A percentile compares a stretch with the other conserved stretches of the same genome.
Conservation (phyloP, 2,113 vertebrate genomes). For the Sphaerodactylus townsendi region DNA sequence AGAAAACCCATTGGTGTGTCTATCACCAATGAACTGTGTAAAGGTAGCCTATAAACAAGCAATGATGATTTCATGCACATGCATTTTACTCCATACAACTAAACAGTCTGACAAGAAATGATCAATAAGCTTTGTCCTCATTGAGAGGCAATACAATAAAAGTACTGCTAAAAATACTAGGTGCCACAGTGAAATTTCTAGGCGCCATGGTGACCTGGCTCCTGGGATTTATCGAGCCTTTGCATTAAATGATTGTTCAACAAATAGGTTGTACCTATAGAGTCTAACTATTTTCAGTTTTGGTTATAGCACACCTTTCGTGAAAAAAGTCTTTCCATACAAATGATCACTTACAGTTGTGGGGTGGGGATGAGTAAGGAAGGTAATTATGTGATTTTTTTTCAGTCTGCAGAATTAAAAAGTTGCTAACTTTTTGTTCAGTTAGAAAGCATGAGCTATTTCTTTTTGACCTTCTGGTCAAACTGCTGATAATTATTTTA, state of each 20-base stretch:
- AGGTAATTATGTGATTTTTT: neutral
- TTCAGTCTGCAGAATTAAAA: neutral
- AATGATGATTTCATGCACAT: too few relatives aligned
- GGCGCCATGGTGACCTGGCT: too few relatives aligned
- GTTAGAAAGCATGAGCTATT: constrained; percentile 3
- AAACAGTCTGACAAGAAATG: too few relatives aligned
- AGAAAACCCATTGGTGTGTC: too few relatives aligned
- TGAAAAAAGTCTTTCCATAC: neutral
- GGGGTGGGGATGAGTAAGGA: neutral
- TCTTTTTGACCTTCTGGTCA: constrained; percentile 29
- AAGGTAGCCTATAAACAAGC: too few relatives aligned
- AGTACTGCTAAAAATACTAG: too few relatives aligned
- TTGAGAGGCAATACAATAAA: too few relatives aligned
- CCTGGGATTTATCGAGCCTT: too few relatives aligned
- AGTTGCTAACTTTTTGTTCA: constrained; percentile 5
- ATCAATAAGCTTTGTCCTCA: too few relatives aligned
- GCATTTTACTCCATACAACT: too few relatives aligned
- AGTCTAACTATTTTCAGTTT: neutral
- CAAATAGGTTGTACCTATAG: neutral
- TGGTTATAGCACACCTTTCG: neutral
- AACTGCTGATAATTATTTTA: constrained; percentile 24
- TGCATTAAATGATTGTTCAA: neutral
- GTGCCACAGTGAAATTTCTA: too few relatives aligned
- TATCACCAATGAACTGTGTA: too few relatives aligned
- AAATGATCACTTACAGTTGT: neutral